phyloP scores from a whole-genome alignment of 2,113 vertebrate genomes.

The Halcyon senegalensis region DNA sequence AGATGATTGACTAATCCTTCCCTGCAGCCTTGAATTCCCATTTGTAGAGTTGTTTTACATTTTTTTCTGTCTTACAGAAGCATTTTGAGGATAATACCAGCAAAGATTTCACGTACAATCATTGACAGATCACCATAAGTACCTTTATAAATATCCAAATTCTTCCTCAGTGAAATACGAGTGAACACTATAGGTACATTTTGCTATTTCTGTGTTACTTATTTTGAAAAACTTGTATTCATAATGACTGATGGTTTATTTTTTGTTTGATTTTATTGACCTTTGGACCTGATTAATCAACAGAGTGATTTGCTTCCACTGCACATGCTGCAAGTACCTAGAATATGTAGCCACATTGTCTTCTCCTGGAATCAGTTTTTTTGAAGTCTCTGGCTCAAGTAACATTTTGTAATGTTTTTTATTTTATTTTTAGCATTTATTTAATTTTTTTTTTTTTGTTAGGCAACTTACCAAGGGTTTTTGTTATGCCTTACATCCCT shows the following conservation, averaged over 20 bases:
- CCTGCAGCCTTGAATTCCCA: not conserved
- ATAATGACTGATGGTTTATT: not conserved
- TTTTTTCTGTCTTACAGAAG: not conserved
- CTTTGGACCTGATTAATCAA: not conserved
- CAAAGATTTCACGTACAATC: not conserved
- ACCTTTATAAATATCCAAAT: not conserved
- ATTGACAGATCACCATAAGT: not conserved
- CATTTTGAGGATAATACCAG: not conserved
- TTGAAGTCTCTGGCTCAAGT: not conserved
- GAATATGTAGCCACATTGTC: not conserved
- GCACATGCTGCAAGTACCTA: not conserved
- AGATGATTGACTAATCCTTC: not conserved
- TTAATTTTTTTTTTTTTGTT: not conserved
- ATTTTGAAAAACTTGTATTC: not conserved
- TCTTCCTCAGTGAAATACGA: not conserved
- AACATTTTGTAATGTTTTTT: not conserved
- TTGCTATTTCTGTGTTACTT: not conserved
- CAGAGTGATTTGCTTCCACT: not conserved
- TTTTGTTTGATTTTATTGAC: not conserved
- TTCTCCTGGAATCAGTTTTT: not conserved
- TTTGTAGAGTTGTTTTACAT: not conserved
- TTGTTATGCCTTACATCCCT: not conserved
- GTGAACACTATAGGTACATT: not conserved
- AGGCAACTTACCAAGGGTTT: not conserved
- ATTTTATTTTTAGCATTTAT: not conserved